phyloP scores from a whole-genome alignment of 92 coral and sea anemone genomes.

The Epizoanthus ramosus region DNA sequence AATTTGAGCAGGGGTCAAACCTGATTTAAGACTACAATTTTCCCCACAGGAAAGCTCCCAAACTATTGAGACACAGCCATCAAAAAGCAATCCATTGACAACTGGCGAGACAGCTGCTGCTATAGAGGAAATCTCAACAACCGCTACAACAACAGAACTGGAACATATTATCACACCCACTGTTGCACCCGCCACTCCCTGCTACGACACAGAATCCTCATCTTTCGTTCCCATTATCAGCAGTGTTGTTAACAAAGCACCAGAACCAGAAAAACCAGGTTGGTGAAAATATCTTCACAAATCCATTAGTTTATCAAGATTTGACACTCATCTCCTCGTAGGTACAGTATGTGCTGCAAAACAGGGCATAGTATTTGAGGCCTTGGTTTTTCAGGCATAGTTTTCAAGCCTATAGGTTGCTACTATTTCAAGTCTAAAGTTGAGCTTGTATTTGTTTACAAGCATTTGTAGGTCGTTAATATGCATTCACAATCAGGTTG shows the following conservation, averaged over 20 bases:
- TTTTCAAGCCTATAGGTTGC: no score
- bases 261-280: slow-evolving; percentile 28
- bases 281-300: neutral
- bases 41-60: slow-evolving; percentile 2
- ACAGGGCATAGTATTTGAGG: no score
- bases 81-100: neutral
- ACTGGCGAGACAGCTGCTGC: neutral
- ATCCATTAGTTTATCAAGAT: no score
- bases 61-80: neutral
- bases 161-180: neutral
- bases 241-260: neutral
- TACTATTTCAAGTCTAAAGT: no score
- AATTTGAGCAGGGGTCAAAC: no score
- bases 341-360: no score
- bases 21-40: neutral
- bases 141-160: slow-evolving; percentile 4
- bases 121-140: slow-evolving; percentile 6
- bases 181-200: slow-evolving; percentile 33
- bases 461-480: no score
- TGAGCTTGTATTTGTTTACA: no score
- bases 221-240: slow-evolving; percentile 3
- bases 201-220: neutral
- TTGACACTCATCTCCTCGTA: no score
- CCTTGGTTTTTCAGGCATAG: no score
- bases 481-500: no score